Percentiles rank a stretch among this genome's conserved stretches.
Conservation (phyloP, 2,888 invertebrate genomes). For the Drosophila borealis region DNA sequence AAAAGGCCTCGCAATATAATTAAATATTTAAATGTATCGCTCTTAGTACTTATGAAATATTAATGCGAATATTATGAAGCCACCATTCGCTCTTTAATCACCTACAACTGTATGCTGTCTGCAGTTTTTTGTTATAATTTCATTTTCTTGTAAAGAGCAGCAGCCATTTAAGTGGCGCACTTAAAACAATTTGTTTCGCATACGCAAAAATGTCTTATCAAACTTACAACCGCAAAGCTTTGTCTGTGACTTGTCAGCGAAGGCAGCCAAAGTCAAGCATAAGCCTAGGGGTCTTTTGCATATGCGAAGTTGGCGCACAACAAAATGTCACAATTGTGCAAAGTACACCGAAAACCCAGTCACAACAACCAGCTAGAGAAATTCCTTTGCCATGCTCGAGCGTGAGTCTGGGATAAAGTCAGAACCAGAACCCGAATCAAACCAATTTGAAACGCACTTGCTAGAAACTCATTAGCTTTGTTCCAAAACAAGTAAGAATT, state of each 20-base stretch:
- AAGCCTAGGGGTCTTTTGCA: conserved; percentile 21
- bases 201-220: conserved; percentile 25
- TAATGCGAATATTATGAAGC: conserved; percentile 61
- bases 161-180: conserved; percentile 9
- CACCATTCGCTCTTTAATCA: conserved; percentile 40
- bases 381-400: conserved; percentile 12
- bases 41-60: conserved; percentile 71
- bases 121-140: conserved; percentile 5
- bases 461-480: conserved; percentile 72
- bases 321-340: conserved; percentile 50
- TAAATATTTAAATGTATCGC: conserved; percentile 67
- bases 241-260: conserved; percentile 27
- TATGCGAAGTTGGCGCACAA: conserved; percentile 29
- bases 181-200: conserved; percentile 47
- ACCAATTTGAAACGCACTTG: conserved; percentile 56
- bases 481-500: conserved; percentile 32
- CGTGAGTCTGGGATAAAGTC: conserved; percentile 36
- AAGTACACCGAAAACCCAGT: conserved; percentile 28
- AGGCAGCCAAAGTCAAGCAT: conserved; percentile 17
- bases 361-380: conserved; percentile 20
- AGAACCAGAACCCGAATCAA: conserved; percentile 21
- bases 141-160: conserved; percentile 1
- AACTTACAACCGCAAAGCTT: conserved; percentile 16
- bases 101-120: conserved; percentile 8
- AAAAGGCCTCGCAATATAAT: conserved; percentile 59